These are phyloP conservation scores for Semotilus atromaculatus DNA, from an alignment of 2,797 vertebrate genomes.

Conservation along the genomic window DNA sequence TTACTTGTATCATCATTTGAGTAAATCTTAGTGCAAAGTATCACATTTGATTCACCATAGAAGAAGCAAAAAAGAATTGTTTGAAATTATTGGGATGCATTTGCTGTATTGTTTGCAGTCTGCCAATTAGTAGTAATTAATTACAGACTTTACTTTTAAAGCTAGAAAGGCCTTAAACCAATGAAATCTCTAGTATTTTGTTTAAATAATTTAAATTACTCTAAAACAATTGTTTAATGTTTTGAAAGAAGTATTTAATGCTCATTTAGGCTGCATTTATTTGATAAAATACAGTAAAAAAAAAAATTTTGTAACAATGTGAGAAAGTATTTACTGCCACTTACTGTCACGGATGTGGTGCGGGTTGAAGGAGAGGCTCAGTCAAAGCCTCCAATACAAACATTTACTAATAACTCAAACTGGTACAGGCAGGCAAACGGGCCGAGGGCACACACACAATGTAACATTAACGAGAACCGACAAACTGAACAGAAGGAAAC, in stretches of 20 bases:
- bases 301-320: background rate
- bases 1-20: background rate
- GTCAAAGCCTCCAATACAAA: too few relatives aligned
- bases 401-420: too few relatives aligned
- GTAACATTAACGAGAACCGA: too few relatives aligned
- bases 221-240: background rate
- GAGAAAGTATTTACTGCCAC: background rate
- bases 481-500: too few relatives aligned
- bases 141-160: background rate
- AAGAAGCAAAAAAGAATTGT: background rate
- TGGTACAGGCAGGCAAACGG: too few relatives aligned
- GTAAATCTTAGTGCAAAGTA: background rate
- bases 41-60: background rate
- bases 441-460: too few relatives aligned
- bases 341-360: too few relatives aligned
- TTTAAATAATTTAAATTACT: background rate
- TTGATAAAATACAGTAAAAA: background rate
- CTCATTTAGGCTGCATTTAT: background rate
- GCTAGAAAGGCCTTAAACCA: background rate
- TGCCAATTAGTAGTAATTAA: background rate
- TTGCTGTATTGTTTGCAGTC: background rate
- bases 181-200: background rate
- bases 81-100: background rate
- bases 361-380: too few relatives aligned
- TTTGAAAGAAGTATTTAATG: background rate